phyloP scores from a whole-genome alignment of 2,888 invertebrate genomes.

The Orthosia cruda region DNA sequence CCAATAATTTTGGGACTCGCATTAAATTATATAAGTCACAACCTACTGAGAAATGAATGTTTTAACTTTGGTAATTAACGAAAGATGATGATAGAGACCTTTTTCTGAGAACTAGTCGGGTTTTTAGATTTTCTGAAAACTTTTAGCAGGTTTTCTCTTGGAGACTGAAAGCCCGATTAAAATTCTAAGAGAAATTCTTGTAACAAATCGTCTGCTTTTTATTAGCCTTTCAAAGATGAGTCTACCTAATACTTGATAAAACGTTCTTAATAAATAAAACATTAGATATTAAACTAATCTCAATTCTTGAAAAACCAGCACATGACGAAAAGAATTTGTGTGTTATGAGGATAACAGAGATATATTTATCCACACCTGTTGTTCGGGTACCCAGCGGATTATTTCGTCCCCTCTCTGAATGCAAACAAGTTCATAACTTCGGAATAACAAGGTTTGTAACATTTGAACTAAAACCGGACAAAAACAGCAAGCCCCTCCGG shows the following conservation, averaged over 20 bases:
- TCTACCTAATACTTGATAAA: not conserved
- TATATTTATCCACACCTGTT: conserved; percentile 63
- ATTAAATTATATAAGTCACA: conserved; percentile 37
- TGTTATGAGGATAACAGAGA: conserved; percentile 11
- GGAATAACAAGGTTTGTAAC: too few relatives aligned
- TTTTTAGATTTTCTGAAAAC: not conserved
- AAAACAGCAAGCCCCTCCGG: conserved; percentile 64
- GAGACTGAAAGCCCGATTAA: not conserved
- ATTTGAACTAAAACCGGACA: conserved; percentile 69
- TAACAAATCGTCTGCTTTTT: not conserved
- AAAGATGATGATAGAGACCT: too few relatives aligned
- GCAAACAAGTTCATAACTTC: conserved; percentile 80
- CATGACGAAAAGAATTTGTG: not conserved
- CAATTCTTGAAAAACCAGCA: not conserved
- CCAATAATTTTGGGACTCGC: conserved; percentile 32
- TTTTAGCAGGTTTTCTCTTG: not conserved
- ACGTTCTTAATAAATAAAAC: not conserved
- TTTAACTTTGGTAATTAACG: conserved; percentile 43
- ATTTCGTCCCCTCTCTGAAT: conserved; percentile 68
- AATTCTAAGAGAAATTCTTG: conserved; percentile 1
- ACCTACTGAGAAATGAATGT: conserved; percentile 20
- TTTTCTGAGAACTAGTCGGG: not conserved
- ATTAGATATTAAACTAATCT: not conserved
- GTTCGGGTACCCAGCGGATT: conserved; percentile 58
- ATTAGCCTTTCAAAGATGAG: not conserved